Evolutionary conservation across 2,113 vertebrate genomes (phyloP).

Genomic region (Alligator sinensis): DNA sequence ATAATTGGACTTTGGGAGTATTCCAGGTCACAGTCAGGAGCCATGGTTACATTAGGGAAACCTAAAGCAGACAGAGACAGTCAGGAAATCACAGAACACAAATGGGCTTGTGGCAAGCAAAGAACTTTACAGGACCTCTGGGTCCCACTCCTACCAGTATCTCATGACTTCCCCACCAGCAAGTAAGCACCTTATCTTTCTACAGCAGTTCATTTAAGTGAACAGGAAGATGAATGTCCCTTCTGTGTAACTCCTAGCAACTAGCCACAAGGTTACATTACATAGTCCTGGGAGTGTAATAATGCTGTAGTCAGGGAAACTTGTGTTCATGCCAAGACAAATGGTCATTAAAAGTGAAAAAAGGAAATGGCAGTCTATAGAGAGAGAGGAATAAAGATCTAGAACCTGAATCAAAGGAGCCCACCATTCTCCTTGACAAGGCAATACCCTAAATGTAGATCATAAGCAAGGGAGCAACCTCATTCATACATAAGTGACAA

Average conservation of each 20-base stretch:
- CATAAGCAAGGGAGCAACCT: not conserved
- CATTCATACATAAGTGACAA: not conserved
- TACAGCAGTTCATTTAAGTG: not conserved
- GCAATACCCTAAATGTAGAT: not conserved
- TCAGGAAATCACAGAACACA: not conserved
- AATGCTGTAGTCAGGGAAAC: not conserved
- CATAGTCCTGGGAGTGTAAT: not conserved
- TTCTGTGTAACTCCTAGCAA: not conserved
- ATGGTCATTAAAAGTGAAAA: not conserved
- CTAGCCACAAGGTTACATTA: not conserved
- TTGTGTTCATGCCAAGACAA: not conserved
- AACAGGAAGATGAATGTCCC: fast-evolving
- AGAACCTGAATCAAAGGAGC: not conserved
- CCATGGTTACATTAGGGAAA: slow-evolving; percentile 90
- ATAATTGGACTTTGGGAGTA: slow-evolving; percentile 76
- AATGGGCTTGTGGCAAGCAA: not conserved
- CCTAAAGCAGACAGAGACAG: slow-evolving; percentile 78
- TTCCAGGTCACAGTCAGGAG: slow-evolving; percentile 83
- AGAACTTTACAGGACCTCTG: not conserved
- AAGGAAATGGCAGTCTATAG: not conserved
- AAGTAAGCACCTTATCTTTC: not conserved
- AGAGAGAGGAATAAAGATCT: not conserved
- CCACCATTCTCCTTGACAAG: not conserved
- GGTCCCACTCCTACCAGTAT: not conserved
- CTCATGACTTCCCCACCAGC: not conserved